Base-by-base conservation (phyloP, 2,888 invertebrate genomes). In the Drosophila nr. medialis region DNA sequence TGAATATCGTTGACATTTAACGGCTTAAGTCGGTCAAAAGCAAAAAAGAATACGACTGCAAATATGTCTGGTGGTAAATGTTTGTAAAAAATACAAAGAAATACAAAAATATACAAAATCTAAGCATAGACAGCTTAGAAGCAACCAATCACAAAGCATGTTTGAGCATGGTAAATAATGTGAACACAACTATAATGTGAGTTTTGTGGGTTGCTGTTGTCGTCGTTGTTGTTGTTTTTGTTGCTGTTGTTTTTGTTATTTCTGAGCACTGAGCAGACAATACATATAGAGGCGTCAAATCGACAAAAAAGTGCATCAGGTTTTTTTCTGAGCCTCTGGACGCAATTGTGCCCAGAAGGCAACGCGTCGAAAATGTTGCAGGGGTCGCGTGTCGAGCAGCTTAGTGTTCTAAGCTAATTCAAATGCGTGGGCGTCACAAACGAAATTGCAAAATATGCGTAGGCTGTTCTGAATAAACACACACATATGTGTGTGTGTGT, bases 401-500 rank as follows among this genome's bases (percentile, higher is more conserved):
- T 32, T 32, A 4, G 32, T 32, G 32, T 89, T 89, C 88, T 90
- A 90, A 85, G 85, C 89, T 89, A 89, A 75, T 81, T 72, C 71
- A 66, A 73, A 89, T 75, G 86, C 88, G 86, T 90, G 89, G 86
- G 86, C 82, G 90, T 79, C 71, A 74, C 83, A 86, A 90, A 86
- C 90, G 90, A 86, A 90, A 90, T 90, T 90, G 91, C 86, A 75
- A 87, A 90, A 87, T 90, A 90, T 87, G 91, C 89, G 86, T 87
- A 82, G 86, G 86, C 69, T 60, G 83, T 36, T 30, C 53, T 56
- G 45, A 63, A 55, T 30, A 30, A 29, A 34, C 2, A 36, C 5
- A 54, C 1, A 5, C 0, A 13, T 32, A 0, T 61, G 15, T n/a
- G 27, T 30, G 29, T 40, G 32, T 45, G 21, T 40, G 27, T 53